Evolutionary conservation across 2,888 invertebrate species (phyloP).

Genomic region (Conops quadrifasciatus): DNA sequence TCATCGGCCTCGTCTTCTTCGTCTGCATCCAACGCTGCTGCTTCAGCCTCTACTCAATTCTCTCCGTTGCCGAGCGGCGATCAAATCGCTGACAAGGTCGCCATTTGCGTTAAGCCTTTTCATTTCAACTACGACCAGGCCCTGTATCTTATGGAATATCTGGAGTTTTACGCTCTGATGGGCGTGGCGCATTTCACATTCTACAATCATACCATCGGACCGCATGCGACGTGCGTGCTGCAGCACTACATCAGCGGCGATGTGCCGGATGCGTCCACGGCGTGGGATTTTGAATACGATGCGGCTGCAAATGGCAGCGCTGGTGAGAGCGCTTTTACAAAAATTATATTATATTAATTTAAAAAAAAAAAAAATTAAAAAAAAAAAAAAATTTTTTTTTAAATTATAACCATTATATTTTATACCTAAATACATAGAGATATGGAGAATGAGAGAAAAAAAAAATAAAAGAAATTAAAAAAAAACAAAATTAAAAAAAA

Average conservation of each 20-base stretch:
- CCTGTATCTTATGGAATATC: conserved; percentile 85
- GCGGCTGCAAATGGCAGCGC: conserved; percentile 32
- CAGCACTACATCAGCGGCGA: conserved; percentile 68
- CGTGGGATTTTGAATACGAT: conserved; percentile 49
- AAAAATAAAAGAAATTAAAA: too few relatives aligned
- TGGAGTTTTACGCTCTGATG: conserved; percentile 84
- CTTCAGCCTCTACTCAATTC: conserved; percentile 2
- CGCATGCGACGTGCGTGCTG: conserved; percentile 79
- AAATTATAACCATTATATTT: background rate
- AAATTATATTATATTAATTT: background rate
- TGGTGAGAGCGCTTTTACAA: background rate
- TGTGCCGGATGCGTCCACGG: conserved; percentile 60
- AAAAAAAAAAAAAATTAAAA: background rate
- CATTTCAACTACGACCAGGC: conserved; percentile 89
- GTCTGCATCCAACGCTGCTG: background rate
- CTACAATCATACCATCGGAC: conserved; percentile 88
- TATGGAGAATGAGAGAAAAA: too few relatives aligned
- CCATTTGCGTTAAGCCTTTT: conserved; percentile 89
- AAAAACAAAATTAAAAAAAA: too few relatives aligned
- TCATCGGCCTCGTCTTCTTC: conserved; percentile 20
- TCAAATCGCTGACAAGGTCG: conserved; percentile 69
- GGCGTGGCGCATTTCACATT: conserved; percentile 89
- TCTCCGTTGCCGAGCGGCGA: conserved; percentile 52
- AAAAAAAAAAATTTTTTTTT: background rate
- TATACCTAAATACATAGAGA: too few relatives aligned